These are phyloP conservation scores for Eulithis testata DNA, from an alignment of 2,888 invertebrate species.

Conservation along the genomic window DNA sequence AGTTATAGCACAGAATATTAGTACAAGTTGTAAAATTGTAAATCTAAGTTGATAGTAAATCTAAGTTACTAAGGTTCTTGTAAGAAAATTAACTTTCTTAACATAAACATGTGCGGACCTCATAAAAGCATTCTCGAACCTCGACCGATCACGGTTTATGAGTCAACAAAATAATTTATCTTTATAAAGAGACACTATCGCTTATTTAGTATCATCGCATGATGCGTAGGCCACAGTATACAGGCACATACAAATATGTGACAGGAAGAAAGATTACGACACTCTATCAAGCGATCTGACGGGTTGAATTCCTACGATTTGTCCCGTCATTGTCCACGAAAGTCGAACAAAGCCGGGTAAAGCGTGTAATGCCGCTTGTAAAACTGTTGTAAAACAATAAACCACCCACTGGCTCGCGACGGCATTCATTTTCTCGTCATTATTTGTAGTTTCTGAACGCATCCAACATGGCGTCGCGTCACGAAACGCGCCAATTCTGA, in stretches of 20 bases:
- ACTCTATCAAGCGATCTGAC: slow-evolving; percentile 69
- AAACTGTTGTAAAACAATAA: slow-evolving; percentile 81
- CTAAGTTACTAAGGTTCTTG: not conserved
- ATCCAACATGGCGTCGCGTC: slow-evolving; percentile 48
- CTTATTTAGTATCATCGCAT: slow-evolving; percentile 40
- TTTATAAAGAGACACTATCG: slow-evolving; percentile 39
- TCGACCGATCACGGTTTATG: slow-evolving; percentile 39
- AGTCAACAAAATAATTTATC: slow-evolving; percentile 44
- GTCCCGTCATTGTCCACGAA: slow-evolving; percentile 68
- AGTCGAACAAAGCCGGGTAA: slow-evolving; percentile 56
- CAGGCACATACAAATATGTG: slow-evolving; percentile 58
- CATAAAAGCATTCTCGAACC: slow-evolving; percentile 29
- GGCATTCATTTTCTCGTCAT: slow-evolving; percentile 10
- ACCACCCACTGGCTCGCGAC: slow-evolving; percentile 64
- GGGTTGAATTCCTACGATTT: slow-evolving; percentile 66
- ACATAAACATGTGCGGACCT: slow-evolving; percentile 6
- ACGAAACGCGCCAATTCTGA: slow-evolving; percentile 56
- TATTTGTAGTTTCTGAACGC: slow-evolving; percentile 41
- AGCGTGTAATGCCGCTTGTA: slow-evolving; percentile 68
- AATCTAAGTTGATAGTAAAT: too few relatives aligned
- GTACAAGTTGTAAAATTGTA: too few relatives aligned
- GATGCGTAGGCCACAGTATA: slow-evolving; percentile 47
- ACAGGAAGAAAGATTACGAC: slow-evolving; percentile 72
- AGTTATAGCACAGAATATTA: too few relatives aligned
- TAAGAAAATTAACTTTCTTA: slow-evolving; percentile 10